Evolutionary conservation across 2,888 invertebrate genomes (phyloP).

Genomic region (Lypha dubia): DNA sequence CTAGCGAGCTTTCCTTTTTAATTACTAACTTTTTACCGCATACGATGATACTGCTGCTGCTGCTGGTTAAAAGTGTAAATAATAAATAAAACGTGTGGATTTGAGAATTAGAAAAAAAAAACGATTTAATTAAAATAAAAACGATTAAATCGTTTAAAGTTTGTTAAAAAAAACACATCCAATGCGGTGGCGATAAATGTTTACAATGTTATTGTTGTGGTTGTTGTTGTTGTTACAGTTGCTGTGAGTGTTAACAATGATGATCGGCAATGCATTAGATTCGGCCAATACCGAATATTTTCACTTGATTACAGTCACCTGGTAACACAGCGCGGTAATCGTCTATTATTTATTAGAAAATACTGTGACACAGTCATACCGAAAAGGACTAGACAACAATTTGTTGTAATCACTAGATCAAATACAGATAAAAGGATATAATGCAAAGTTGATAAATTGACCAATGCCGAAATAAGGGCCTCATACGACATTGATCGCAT

Average conservation of each 20-base stretch:
- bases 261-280: conserved; percentile 61
- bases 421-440: conserved; percentile 56
- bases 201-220: conserved; percentile 44
- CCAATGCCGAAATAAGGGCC: conserved; percentile 62
- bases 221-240: conserved; percentile 11
- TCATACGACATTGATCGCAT: conserved; percentile 73
- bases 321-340: conserved; percentile 39
- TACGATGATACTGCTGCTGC: conserved; percentile 6
- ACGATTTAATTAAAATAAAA: conserved; percentile 46
- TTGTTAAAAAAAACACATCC: conserved; percentile 45
- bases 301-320: conserved; percentile 67
- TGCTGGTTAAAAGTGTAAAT: conserved; percentile 28
- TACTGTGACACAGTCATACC: conserved; percentile 63
- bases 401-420: conserved; percentile 66
- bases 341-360: conserved; percentile 58
- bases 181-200: conserved; percentile 29
- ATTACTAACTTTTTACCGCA: neutral
- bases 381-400: conserved; percentile 64
- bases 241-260: conserved; percentile 41
- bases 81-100: conserved; percentile 30
- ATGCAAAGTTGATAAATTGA: conserved; percentile 68
- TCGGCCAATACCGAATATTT: conserved; percentile 65
- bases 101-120: conserved; percentile 42
- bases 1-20: neutral
- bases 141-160: conserved; percentile 54